A percentile compares a stretch with the other conserved stretches of the same genome.
These are phyloP conservation scores for Chlamydotis undulata DNA, from an alignment of 2,113 vertebrate genomes.

Conservation along the genomic window DNA sequence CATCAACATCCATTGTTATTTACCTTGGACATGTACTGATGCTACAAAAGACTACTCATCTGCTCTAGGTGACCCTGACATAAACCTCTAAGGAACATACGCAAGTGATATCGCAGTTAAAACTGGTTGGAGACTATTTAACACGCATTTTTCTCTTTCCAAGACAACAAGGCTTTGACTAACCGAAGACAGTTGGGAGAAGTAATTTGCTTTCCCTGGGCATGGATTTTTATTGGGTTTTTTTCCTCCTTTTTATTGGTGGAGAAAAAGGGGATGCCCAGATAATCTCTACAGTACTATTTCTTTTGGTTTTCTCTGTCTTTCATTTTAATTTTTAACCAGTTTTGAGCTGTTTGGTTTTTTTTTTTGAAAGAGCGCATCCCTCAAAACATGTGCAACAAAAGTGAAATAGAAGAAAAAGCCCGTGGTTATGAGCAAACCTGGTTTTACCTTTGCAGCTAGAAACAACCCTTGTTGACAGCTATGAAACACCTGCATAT, in stretches of 20 bases:
- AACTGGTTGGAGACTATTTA: not conserved
- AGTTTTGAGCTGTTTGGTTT: not conserved
- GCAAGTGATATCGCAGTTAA: not conserved
- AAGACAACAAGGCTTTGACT: not conserved
- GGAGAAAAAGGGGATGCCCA: not conserved
- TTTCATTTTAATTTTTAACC: not conserved
- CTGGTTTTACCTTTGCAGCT: not conserved
- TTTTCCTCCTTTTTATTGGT: not conserved
- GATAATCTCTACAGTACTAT: not conserved
- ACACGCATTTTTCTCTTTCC: not conserved
- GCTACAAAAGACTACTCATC: not conserved
- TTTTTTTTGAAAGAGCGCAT: not conserved
- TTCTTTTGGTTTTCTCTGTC: not conserved
- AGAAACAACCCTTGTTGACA: not conserved
- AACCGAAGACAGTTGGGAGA: not conserved
- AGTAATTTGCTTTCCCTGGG: not conserved
- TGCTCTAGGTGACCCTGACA: not conserved
- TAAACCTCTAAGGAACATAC: not conserved
- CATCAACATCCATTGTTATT: not conserved
- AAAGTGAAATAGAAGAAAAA: not conserved
- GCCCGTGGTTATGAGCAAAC: fast-evolving
- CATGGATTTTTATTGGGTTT: not conserved
- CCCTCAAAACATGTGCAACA: not conserved
- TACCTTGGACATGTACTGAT: not conserved
- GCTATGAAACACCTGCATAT: not conserved